phyloP scores from a whole-genome alignment of 2,113 vertebrate genomes.

The Numenius arquata region DNA sequence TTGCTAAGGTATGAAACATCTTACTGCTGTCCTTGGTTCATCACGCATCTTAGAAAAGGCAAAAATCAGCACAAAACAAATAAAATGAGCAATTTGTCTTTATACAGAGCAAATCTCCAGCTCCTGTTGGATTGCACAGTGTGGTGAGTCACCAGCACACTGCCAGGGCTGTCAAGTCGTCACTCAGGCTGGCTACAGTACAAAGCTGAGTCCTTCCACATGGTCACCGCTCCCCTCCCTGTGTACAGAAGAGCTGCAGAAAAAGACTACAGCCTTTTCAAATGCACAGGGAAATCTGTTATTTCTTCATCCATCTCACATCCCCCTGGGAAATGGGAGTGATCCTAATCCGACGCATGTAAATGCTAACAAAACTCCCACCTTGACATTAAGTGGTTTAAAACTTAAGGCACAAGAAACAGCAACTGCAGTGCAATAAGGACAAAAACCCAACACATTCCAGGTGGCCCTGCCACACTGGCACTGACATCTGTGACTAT shows the following conservation, averaged over 20 bases:
- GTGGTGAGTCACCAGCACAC: background rate
- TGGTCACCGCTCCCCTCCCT: background rate
- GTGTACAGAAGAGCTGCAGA: background rate
- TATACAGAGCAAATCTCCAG: background rate
- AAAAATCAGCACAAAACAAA: background rate
- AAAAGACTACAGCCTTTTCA: background rate
- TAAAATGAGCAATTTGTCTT: background rate
- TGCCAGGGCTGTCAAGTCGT: background rate
- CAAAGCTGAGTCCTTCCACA: background rate
- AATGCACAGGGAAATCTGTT: background rate
- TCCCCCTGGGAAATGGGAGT: background rate
- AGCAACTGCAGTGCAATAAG: background rate
- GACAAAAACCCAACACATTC: background rate
- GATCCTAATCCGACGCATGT: background rate
- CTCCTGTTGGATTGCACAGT: background rate
- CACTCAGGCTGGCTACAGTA: background rate
- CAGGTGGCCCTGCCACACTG: background rate
- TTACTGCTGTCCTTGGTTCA: background rate
- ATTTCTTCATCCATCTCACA: background rate
- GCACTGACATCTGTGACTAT: background rate
- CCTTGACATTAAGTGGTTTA: background rate
- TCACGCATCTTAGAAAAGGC: background rate
- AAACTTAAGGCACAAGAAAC: background rate
- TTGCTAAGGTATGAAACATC: background rate
- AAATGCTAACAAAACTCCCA: background rate